These are phyloP conservation scores for Orchestia grillus DNA, from an alignment of 1,140 invertebrate genomes.

Conservation along the genomic window DNA sequence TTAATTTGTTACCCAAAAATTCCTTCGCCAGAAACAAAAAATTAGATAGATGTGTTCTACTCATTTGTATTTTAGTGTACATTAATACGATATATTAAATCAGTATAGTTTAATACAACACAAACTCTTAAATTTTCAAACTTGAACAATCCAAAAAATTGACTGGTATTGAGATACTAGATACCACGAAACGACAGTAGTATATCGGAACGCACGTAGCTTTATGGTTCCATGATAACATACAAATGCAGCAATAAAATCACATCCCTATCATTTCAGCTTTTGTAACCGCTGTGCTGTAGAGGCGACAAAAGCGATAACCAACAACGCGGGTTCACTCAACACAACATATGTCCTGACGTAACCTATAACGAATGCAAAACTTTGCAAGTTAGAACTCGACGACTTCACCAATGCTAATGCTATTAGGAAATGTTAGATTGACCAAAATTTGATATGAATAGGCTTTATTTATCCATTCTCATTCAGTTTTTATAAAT, in stretches of 20 bases:
- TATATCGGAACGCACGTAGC: background rate
- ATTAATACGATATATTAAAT: no score
- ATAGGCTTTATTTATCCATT: no score
- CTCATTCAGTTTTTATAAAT: no score
- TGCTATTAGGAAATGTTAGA: no score
- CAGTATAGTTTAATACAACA: background rate
- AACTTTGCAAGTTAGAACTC: background rate
- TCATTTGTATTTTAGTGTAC: no score
- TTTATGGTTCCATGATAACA: background rate
- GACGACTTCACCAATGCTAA: background rate
- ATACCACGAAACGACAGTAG: background rate
- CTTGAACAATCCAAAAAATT: background rate
- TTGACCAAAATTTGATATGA: no score
- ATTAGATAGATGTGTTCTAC: background rate
- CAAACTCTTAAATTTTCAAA: background rate
- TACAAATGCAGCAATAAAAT: background rate
- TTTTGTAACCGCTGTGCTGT: background rate
- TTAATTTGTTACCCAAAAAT: no score
- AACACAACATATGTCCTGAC: background rate
- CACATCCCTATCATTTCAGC: background rate
- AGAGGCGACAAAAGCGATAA: background rate
- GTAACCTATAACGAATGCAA: background rate
- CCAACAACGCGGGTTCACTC: background rate
- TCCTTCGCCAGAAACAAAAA: background rate
- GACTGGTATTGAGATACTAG: background rate